A percentile compares a stretch with the other conserved stretches of the same genome.
phyloP scores from a whole-genome alignment of 2,888 invertebrate genomes.

The Acanthacorydalis orientalis region DNA sequence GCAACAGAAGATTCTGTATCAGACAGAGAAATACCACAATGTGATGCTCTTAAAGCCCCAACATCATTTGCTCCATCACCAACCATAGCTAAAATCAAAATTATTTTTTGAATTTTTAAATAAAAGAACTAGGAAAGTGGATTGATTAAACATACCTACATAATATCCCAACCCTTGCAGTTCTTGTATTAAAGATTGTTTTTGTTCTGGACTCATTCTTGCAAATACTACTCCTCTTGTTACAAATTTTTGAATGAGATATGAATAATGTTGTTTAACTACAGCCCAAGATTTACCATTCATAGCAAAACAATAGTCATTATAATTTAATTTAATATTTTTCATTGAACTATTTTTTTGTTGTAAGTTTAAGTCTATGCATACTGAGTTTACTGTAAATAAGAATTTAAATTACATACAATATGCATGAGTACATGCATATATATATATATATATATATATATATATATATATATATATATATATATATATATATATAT shows the following conservation, averaged over 20 bases:
- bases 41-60: constrained; percentile 82
- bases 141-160: constrained; percentile 44
- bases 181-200: constrained; percentile 76
- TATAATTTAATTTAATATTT: constrained; percentile 7
- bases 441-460: too few relatives aligned
- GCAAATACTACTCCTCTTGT: constrained; percentile 79
- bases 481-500: too few relatives aligned
- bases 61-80: constrained; percentile 97
- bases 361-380: not conserved
- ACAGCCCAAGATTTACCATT: constrained; percentile 54
- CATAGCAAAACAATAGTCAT: constrained; percentile 16
- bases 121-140: not conserved
- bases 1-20: constrained; percentile 88
- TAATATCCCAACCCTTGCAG: constrained; percentile 76
- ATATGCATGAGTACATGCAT: too few relatives aligned
- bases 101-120: not conserved
- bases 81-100: constrained; percentile 61
- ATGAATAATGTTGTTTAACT: constrained; percentile 52
- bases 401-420: not conserved
- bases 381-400: not conserved
- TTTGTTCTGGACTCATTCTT: constrained; percentile 88
- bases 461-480: too few relatives aligned
- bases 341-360: not conserved
- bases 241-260: constrained; percentile 44
- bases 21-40: constrained; percentile 80